These are phyloP conservation scores for Heteronetta atricapilla DNA, from an alignment of 2,113 vertebrate genomes.

Conservation along the genomic window DNA sequence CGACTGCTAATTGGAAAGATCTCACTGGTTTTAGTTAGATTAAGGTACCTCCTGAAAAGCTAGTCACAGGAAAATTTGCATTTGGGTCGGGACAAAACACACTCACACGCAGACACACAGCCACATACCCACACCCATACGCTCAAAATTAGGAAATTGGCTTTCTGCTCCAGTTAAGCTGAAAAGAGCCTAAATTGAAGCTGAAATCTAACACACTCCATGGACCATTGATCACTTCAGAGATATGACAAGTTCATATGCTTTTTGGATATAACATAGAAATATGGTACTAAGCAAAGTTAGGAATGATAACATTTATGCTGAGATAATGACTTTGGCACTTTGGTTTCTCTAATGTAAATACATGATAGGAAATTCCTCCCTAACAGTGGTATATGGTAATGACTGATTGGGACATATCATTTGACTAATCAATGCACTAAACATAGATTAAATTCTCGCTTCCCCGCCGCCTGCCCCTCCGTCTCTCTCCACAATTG, in stretches of 20 bases:
- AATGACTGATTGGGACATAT: constrained; percentile 12
- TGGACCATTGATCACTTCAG: neutral
- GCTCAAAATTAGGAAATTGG: neutral
- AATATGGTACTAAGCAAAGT: neutral
- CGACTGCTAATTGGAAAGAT: neutral
- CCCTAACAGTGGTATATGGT: neutral
- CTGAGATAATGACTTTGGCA: constrained; percentile 41
- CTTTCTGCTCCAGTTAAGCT: constrained; percentile 7
- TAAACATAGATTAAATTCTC: constrained; percentile 16
- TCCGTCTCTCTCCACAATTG: neutral
- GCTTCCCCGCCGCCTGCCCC: neutral
- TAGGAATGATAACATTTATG: constrained; percentile 22
- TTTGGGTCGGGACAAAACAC: neutral
- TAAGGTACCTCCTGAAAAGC: constrained; percentile 42
- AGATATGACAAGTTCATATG: neutral
- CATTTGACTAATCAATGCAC: constrained; percentile 22
- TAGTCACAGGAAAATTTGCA: neutral
- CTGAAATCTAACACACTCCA: neutral
- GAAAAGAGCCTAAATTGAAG: neutral
- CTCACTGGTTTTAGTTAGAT: neutral
- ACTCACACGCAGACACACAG: neutral
- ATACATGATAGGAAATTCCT: neutral
- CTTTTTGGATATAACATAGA: neutral
- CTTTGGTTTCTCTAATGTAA: constrained; percentile 48
- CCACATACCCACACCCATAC: accelerated